These are phyloP conservation scores for Podotricha telesiphe DNA, from an alignment of 2,888 invertebrate species.

Conservation along the genomic window DNA sequence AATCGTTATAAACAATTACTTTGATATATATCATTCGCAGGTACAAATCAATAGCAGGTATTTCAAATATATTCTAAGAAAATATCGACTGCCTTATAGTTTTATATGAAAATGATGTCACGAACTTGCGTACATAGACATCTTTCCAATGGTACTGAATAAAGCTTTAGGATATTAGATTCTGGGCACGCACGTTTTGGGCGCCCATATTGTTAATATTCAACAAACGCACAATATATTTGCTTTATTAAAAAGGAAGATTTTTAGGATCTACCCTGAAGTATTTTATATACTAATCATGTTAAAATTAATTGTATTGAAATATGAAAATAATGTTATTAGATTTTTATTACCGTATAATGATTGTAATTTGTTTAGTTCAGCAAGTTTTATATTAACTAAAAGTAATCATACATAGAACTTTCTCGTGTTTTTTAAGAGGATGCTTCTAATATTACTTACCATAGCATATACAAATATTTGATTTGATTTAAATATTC, in stretches of 20 bases:
- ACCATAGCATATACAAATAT: no score
- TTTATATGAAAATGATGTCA: constrained; percentile 16
- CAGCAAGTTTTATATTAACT: no score
- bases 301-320: background rate
- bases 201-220: constrained; percentile 33
- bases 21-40: no score
- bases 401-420: no score
- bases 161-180: constrained; percentile 26
- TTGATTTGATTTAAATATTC: no score
- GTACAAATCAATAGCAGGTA: background rate
- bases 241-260: constrained; percentile 30
- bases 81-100: background rate
- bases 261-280: constrained; percentile 10
- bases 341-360: no score
- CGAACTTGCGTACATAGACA: constrained; percentile 14
- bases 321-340: background rate
- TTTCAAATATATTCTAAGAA: background rate
- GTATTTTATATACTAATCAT: constrained; percentile 2
- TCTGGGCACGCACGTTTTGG: constrained; percentile 30
- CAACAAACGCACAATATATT: constrained; percentile 28
- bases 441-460: no score
- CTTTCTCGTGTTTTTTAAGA: no score
- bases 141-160: constrained; percentile 13
- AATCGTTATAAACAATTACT: no score
- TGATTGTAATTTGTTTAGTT: no score